Evolutionary conservation across 2,113 vertebrate genomes (phyloP).

Genomic region (Ramphastos sulfuratus): DNA sequence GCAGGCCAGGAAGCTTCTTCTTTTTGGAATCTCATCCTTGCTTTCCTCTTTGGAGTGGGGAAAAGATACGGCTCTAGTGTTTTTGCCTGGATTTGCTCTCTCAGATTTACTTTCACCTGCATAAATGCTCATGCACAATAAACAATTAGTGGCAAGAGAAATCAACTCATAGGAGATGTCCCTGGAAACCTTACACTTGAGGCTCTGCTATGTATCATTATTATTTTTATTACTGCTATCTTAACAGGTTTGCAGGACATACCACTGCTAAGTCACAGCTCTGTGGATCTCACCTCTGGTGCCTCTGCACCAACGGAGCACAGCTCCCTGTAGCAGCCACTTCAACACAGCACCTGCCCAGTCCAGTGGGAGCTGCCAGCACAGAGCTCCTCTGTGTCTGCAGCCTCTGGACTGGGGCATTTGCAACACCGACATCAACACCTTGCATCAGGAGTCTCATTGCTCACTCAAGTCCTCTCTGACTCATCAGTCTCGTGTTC

Average conservation of each 20-base stretch:
- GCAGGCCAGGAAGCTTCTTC: not conserved
- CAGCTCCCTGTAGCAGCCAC: not conserved
- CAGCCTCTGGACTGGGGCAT: not conserved
- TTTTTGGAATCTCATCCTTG: not conserved
- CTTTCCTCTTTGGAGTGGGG: not conserved
- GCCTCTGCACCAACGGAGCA: not conserved
- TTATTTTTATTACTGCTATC: not conserved
- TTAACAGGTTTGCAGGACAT: not conserved
- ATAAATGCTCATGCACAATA: not conserved
- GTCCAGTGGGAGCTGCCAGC: not conserved
- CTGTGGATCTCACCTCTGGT: not conserved
- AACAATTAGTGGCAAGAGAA: not conserved
- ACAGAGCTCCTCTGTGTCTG: fast-evolving
- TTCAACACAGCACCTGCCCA: not conserved
- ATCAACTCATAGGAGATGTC: not conserved
- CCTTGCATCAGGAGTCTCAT: not conserved
- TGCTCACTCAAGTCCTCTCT: not conserved
- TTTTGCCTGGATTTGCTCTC: not conserved
- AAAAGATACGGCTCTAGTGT: not conserved
- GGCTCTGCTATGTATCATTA: not conserved
- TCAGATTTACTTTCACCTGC: not conserved
- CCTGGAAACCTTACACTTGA: not conserved
- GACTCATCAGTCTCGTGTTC: not conserved
- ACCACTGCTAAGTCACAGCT: not conserved
- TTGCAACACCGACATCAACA: not conserved